Evolutionary conservation across 2,113 vertebrate species (phyloP).

Genomic region (Rhinolophus ferrumequinum): DNA sequence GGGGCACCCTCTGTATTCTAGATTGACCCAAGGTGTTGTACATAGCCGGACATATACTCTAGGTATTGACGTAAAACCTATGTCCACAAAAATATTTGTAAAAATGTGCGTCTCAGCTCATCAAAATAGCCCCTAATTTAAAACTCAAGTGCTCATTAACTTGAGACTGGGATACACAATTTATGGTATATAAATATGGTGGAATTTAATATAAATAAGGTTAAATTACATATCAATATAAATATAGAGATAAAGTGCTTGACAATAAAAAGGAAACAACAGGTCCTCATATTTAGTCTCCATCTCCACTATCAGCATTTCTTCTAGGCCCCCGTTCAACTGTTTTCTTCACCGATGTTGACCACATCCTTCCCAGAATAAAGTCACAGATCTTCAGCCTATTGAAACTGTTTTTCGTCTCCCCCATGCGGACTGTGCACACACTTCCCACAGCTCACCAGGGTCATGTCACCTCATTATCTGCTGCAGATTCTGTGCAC

Average conservation of each 20-base stretch:
- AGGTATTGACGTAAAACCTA: neutral
- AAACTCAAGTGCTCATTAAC: neutral
- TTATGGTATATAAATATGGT: neutral
- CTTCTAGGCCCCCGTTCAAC: neutral
- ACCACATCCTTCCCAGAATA: neutral
- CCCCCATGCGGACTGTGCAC: neutral
- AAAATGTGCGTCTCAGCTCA: neutral
- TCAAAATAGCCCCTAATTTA: neutral
- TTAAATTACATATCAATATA: neutral
- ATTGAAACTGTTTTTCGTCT: neutral
- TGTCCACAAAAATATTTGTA: neutral
- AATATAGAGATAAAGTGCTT: too few relatives aligned
- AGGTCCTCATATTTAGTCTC: neutral
- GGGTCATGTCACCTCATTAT: conserved; percentile 45
- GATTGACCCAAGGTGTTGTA: neutral
- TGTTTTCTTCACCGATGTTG: conserved; percentile 23
- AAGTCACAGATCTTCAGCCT: neutral
- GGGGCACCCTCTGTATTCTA: neutral
- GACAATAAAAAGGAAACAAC: too few relatives aligned
- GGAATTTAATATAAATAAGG: too few relatives aligned
- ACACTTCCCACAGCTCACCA: neutral
- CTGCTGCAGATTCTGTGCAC: conserved; percentile 57
- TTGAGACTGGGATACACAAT: neutral
- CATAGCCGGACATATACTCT: too few relatives aligned
- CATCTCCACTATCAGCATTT: neutral